These are phyloP conservation scores for Mamestra brassicae DNA, from an alignment of 2,888 invertebrate genomes.

Conservation along the genomic window DNA sequence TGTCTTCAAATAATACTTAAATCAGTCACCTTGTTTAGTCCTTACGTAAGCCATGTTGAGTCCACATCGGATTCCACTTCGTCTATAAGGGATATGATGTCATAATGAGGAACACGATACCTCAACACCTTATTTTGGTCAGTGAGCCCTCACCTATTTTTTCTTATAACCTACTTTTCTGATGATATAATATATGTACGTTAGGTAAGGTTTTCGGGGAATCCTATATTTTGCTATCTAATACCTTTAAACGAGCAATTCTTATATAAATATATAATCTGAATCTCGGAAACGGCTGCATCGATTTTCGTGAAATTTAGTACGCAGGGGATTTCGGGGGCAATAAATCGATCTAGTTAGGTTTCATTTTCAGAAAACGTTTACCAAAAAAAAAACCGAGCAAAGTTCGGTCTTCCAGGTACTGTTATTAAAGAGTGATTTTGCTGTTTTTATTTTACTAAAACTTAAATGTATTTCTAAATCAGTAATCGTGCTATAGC, in stretches of 20 bases:
- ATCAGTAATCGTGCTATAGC: no score
- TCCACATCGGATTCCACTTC: constrained; percentile 20
- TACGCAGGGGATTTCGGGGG: no score
- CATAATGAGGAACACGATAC: background rate
- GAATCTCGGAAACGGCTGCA: no score
- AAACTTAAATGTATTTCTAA: no score
- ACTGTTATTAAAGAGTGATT: background rate
- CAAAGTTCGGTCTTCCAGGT: no score
- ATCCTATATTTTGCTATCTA: background rate
- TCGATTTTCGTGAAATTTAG: no score
- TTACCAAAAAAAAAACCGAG: no score
- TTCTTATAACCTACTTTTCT: constrained; percentile 11
- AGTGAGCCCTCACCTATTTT: constrained; percentile 12
- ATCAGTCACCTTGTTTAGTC: background rate
- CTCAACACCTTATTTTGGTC: constrained; percentile 11
- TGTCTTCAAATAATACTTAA: background rate
- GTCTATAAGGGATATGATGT: background rate
- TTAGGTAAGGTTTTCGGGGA: background rate
- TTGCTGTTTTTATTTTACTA: background rate
- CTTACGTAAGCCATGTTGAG: constrained; percentile 2
- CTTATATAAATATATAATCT: no score
- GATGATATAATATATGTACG: background rate
- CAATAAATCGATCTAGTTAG: no score
- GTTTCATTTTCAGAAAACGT: no score
- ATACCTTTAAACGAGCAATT: no score